Base-by-base conservation (phyloP, 2,113 vertebrate genomes). In the Platichthys stellatus region DNA sequence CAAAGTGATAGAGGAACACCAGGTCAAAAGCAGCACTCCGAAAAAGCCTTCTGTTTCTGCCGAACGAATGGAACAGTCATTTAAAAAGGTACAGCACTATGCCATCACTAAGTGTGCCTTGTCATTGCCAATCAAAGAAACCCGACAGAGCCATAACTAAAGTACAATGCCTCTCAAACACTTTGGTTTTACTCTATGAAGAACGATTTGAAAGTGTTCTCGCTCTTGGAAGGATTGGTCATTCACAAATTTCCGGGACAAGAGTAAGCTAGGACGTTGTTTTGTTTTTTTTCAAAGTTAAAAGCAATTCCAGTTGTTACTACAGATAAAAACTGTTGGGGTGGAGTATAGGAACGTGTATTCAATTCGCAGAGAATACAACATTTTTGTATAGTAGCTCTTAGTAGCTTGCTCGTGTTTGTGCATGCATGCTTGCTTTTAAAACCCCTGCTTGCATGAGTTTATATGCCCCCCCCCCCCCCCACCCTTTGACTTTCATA, bases 81-180 rank as follows among this genome's bases (percentile, higher is more conserved):
- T 97, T 88, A 94, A 94, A 86, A 97, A 96, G 96, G 96, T 97
- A 96, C 76, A 71, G 80, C 76, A 78, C 76, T 70, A 59, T 64
- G 72, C 83, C 54, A 38, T 85, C 70, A 76, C 53, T 82, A 82
- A 91, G 73, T 86, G 80, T 88, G 92, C 90, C 87, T 89, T 93
- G 85, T 91, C 87, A 91, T 73, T 81, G 57, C 56, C 75, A 76
- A 86, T 86, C 70, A 92, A 84, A 84, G 84, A 81, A 86, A 72
- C 28, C 59, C n/a, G 63, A 76, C 73, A 82, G 75, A 88, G 81
- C 61, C 56, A 9, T 67, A 82, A 77, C 69, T 75, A 21, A 1
- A 31, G 31, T 6, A 31, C 31, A 82, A 88, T 84, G 72, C 63
- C 74, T 62, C 47, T 71, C 26, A 60, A 24, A 71, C 60, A 83